phyloP scores from a whole-genome alignment of 2,797 vertebrate species.

The Nannoperca australis region DNA sequence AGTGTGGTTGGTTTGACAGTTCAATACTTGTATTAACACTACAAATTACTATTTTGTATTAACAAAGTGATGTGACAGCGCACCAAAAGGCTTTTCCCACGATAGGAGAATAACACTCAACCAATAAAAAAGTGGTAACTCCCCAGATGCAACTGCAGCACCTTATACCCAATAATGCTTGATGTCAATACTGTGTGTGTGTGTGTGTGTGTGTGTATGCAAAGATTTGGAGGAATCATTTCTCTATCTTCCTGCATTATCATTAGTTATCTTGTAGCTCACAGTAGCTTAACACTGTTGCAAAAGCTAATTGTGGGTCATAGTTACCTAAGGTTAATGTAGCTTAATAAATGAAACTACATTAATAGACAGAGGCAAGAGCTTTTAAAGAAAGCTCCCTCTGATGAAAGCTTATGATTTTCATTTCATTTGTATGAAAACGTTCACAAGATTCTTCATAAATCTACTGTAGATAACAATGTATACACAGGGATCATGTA shows the following conservation, averaged over 20 bases:
- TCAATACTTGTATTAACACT: not conserved
- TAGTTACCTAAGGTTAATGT: not conserved
- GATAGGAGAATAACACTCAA: not conserved
- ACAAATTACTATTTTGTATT: not conserved
- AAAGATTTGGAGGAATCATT: not conserved
- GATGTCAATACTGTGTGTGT: not conserved
- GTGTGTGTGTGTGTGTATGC: too few relatives aligned
- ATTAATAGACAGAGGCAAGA: not conserved
- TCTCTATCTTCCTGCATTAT: not conserved
- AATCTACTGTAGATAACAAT: conserved; percentile 11
- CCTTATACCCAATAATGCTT: not conserved
- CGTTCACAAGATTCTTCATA: not conserved
- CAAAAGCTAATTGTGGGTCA: conserved; percentile 1
- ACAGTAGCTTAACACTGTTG: not conserved
- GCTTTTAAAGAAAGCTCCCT: not conserved
- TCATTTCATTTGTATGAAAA: not conserved
- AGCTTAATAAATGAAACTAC: not conserved
- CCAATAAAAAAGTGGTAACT: not conserved
- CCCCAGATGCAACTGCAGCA: not conserved
- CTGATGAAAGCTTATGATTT: not conserved
- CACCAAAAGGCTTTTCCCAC: conserved; percentile 9
- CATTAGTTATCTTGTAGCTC: not conserved
- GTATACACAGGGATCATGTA: not conserved
- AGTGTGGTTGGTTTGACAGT: conserved; percentile 2
- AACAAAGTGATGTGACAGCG: not conserved